These are phyloP conservation scores for Rhyacichthys aspro DNA, from an alignment of 2,797 vertebrate species.

Conservation along the genomic window DNA sequence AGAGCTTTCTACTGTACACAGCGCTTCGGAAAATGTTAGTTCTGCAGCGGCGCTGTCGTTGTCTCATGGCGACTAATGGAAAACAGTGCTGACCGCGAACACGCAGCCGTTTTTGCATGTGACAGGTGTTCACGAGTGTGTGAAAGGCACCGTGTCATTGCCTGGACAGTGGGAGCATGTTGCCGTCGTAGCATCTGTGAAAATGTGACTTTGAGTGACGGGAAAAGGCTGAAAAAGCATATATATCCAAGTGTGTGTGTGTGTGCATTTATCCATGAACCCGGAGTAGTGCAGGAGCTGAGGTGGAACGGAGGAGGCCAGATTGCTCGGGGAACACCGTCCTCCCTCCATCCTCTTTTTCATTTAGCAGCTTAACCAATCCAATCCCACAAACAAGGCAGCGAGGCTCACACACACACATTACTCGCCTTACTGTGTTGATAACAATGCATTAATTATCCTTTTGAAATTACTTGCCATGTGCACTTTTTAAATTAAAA, in stretches of 20 bases:
- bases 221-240: constrained; percentile 4
- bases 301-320: constrained; percentile 74
- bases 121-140: constrained; percentile 22
- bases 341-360: constrained; percentile 65
- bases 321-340: constrained; percentile 72
- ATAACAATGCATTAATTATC: constrained; percentile 69
- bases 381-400: constrained; percentile 61
- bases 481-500: constrained; percentile 66
- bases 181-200: constrained; percentile 8
- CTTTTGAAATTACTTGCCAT: constrained; percentile 66
- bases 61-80: constrained; percentile 30
- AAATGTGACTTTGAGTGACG: constrained; percentile 21
- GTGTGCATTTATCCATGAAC: constrained; percentile 59
- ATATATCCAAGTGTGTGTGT: constrained; percentile 25
- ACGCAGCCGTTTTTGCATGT: constrained; percentile 10
- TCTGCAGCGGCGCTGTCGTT: constrained; percentile 20
- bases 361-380: constrained; percentile 79
- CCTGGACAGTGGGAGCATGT: constrained; percentile 11
- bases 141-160: neutral
- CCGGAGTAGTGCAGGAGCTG: constrained; percentile 70
- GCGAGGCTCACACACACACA: constrained; percentile 26
- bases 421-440: constrained; percentile 51
- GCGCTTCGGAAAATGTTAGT: constrained; percentile 17
- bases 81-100: constrained; percentile 33
- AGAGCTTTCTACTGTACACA: neutral